These are phyloP conservation scores for Monopterus albus DNA, from an alignment of 2,113 vertebrate species.

Conservation along the genomic window DNA sequence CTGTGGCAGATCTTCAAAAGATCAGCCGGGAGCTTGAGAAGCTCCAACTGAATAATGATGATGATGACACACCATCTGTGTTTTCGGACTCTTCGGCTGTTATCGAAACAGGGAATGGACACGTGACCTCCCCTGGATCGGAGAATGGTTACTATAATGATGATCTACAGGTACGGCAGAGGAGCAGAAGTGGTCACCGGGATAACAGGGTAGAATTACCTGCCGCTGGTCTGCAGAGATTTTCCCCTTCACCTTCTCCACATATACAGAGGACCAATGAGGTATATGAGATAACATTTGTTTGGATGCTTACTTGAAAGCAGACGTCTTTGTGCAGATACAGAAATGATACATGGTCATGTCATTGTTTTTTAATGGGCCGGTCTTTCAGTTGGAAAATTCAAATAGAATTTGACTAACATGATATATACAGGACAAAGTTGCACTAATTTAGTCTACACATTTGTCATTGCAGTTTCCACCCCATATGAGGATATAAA, in stretches of 20 bases:
- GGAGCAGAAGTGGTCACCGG: conserved; percentile 66
- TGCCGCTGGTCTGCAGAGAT: conserved; percentile 62
- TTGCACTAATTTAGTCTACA: too few species aligned
- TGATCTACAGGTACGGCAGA: conserved; percentile 80
- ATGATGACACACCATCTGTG: conserved; percentile 77
- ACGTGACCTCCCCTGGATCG: conserved; percentile 59
- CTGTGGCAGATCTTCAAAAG: conserved; percentile 92
- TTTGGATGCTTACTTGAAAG: background rate
- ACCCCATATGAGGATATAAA: too few species aligned
- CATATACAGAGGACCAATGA: conserved; percentile 66
- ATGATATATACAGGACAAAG: too few species aligned
- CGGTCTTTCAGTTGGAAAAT: too few species aligned
- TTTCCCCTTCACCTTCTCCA: conserved; percentile 74
- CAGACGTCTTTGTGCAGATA: background rate
- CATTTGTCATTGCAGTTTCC: too few species aligned
- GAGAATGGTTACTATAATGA: conserved; percentile 77
- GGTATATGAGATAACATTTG: conserved; percentile 55
- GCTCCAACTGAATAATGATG: conserved; percentile 85
- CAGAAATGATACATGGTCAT: background rate
- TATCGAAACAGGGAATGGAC: conserved; percentile 73
- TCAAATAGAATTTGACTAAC: too few species aligned
- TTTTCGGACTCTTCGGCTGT: conserved; percentile 85
- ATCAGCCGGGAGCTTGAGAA: conserved; percentile 96
- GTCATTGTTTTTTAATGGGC: too few species aligned
- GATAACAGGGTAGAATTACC: conserved; percentile 72